phyloP scores from a whole-genome alignment of 2,888 invertebrate genomes.

The Acrobasis suavella region DNA sequence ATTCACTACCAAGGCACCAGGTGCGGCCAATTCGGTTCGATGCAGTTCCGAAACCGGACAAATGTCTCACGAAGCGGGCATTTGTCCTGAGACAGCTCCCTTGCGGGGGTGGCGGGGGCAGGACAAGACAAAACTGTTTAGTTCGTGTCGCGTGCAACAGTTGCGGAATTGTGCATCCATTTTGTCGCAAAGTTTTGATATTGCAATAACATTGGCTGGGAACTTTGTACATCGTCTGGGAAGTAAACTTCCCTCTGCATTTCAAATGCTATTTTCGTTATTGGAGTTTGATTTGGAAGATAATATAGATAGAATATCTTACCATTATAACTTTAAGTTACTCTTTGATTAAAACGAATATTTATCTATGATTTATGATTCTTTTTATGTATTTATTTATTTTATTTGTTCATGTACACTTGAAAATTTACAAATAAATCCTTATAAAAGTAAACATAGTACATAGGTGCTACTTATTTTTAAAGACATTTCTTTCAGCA shows the following conservation, averaged over 20 bases:
- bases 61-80: background rate
- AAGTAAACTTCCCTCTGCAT: too few relatives aligned
- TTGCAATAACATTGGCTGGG: background rate
- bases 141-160: constrained; percentile 5
- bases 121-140: constrained; percentile 10
- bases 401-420: too few relatives aligned
- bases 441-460: too few relatives aligned
- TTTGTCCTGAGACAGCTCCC: background rate
- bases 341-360: too few relatives aligned
- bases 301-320: background rate
- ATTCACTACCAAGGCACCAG: background rate
- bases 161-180: constrained; percentile 3
- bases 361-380: too few relatives aligned
- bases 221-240: background rate
- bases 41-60: constrained; percentile 3
- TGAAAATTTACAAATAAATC: too few relatives aligned
- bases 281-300: too few relatives aligned
- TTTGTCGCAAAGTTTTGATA: background rate
- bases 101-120: background rate
- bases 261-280: too few relatives aligned
- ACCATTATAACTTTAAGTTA: background rate
- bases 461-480: too few relatives aligned
- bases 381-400: too few relatives aligned
- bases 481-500: too few relatives aligned
- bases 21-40: background rate